Evolutionary conservation across 2,113 vertebrate genomes (phyloP), one percentile per base, ranked within the genome.

Genomic region (Damaliscus lunatus): DNA sequence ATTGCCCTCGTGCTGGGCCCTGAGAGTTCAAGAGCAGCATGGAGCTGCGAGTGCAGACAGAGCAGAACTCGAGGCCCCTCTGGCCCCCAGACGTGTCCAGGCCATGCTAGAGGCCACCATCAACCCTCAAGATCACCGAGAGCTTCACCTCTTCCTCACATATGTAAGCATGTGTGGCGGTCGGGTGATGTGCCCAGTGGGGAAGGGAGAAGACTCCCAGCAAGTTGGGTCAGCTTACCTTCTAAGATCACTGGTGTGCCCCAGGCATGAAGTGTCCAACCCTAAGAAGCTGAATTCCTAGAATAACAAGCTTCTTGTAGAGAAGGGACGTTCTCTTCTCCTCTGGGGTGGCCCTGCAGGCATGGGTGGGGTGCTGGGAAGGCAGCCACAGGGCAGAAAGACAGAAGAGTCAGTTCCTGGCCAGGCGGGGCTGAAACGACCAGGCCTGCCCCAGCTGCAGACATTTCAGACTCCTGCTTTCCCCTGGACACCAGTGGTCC

Each of bases 121-220:
- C 95, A 99, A 99, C 88, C 99, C 99, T 23, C 99, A 99, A 88
- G 99, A 99, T 96, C 99, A 99, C 98, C 99, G 98, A 98, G 99
- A 99, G 90, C 98, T 99, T 57, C 99, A 99, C 7, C 98, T 99
- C 19, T 99, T 99, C 98, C 98, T 99, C 43, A 99, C 99, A 99
- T 99, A 99, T 0, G 99, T 99, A 98, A 99, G 99, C 99, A 88
- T n/a, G 36, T 97, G 60, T 82, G 91, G 27, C 2, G 7, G 48
- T 60, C 93, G 3, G 55, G 31, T 52, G 15, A 62, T 19, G 96
- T 40, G 36, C 1, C 0, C 11, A 19, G 48, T 2, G 36, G 29
- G 6, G 1, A 27, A 25, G 40, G 67, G 55, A 50, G 25, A 27
- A 59, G 29, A 8, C 12, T 59, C 36, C 1, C 0, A 0, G 33